Evolutionary conservation across 1,140 invertebrate species (phyloP).

Genomic region (Drosophila insularis): DNA sequence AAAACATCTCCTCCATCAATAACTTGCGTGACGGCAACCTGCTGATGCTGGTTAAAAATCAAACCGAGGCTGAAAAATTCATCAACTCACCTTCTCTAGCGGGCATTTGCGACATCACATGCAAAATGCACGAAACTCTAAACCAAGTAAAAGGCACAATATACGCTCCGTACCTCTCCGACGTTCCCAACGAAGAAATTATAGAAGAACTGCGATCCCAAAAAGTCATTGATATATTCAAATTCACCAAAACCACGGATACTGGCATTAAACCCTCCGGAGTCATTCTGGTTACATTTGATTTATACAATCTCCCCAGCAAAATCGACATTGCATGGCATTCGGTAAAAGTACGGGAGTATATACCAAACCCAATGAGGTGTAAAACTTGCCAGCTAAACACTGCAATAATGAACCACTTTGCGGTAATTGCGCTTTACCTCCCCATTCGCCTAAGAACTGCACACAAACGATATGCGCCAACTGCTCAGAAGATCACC

Average conservation of each 20-base stretch:
- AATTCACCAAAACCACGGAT: constrained; percentile 14
- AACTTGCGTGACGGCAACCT: constrained; percentile 15
- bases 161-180: constrained; percentile 10
- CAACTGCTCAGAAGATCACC: constrained; percentile 14
- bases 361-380: neutral
- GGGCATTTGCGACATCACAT: too few relatives aligned
- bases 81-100: too few relatives aligned
- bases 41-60: constrained; percentile 12
- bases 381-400: constrained; percentile 10
- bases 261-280: neutral
- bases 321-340: neutral
- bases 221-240: constrained; percentile 14
- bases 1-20: constrained; percentile 2
- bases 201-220: constrained; percentile 14
- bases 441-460: neutral
- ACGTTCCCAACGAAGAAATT: constrained; percentile 2
- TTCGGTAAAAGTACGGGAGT: neutral
- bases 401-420: constrained; percentile 14
- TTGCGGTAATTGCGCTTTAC: constrained; percentile 13
- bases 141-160: constrained; percentile 10
- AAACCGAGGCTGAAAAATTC: too few relatives aligned
- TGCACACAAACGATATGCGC: constrained; percentile 11
- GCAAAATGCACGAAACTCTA: neutral
- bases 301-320: neutral
- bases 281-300: neutral